These are phyloP conservation scores for Carcina quercana DNA, from an alignment of 2,888 invertebrate species.

Conservation along the genomic window DNA sequence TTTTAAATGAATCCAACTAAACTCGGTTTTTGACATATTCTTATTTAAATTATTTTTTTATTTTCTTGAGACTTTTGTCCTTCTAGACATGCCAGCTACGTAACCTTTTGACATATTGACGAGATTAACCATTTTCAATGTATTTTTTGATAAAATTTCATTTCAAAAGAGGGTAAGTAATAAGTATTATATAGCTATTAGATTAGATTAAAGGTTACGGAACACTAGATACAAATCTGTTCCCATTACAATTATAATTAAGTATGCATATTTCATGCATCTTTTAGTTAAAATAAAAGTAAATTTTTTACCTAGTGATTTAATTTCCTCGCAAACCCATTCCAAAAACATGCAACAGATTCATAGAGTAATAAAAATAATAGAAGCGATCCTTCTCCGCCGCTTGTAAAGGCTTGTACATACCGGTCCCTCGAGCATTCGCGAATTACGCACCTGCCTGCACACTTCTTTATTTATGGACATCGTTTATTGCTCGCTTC, in stretches of 20 bases:
- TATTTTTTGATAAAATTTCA: no score
- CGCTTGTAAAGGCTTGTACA: conserved; percentile 42
- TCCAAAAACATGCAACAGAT: conserved; percentile 35
- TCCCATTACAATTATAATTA: neutral
- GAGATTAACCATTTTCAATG: no score
- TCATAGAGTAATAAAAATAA: conserved; percentile 58
- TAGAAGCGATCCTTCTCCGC: conserved; percentile 50
- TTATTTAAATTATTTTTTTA: no score
- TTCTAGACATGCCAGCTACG: no score
- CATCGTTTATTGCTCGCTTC: conserved; percentile 40
- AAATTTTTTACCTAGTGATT: neutral
- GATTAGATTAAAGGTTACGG: no score
- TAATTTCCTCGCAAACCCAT: conserved; percentile 23
- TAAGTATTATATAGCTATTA: no score
- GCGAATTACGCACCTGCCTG: conserved; percentile 51
- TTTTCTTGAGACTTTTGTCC: no score
- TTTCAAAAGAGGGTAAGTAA: no score
- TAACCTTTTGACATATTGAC: no score
- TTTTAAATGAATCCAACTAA: no score
- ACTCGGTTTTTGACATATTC: no score
- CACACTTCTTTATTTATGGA: conserved; percentile 50
- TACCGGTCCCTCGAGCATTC: conserved; percentile 43
- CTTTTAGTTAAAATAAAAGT: neutral
- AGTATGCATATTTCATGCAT: neutral
- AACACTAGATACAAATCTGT: no score